A percentile compares a stretch with the other conserved stretches of the same genome.
Evolutionary conservation across 2,888 invertebrate species (phyloP).

Genomic region (Theretra japonica): DNA sequence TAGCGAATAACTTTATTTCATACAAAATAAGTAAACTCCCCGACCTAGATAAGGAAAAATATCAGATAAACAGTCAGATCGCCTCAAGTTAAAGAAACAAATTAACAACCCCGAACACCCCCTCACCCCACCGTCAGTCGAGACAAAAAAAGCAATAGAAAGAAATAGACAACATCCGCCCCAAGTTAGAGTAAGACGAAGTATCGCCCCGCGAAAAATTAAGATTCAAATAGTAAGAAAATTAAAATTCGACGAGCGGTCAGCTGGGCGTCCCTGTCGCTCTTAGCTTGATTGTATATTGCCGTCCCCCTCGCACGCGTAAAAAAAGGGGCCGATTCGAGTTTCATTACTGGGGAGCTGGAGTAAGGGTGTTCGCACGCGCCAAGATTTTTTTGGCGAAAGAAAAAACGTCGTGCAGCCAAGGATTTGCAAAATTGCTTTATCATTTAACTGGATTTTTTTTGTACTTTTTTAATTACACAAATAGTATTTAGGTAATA

Average conservation of each 20-base stretch:
- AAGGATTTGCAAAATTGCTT: not conserved
- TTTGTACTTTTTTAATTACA: too few relatives aligned
- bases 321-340: slow-evolving; percentile 74
- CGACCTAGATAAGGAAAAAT: slow-evolving; percentile 27
- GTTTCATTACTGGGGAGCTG: slow-evolving; percentile 59
- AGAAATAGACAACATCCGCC: slow-evolving; percentile 53
- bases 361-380: slow-evolving; percentile 33
- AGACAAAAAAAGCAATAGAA: slow-evolving; percentile 63
- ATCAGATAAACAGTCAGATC: slow-evolving; percentile 33
- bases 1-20: not conserved
- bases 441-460: not conserved
- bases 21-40: not conserved
- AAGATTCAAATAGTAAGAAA: slow-evolving; percentile 85
- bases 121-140: slow-evolving; percentile 47
- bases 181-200: slow-evolving; percentile 56
- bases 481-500: too few relatives aligned
- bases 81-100: slow-evolving; percentile 57
- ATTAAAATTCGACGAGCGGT: slow-evolving; percentile 84
- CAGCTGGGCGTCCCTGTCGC: slow-evolving; percentile 62
- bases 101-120: slow-evolving; percentile 57
- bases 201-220: slow-evolving; percentile 77
- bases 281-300: slow-evolving; percentile 34
- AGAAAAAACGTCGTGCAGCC: not conserved
- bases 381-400: slow-evolving; percentile 10
- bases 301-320: slow-evolving; percentile 51